These are phyloP conservation scores for Chromobotia macracanthus DNA, from an alignment of 2,797 vertebrate species.

Conservation along the genomic window DNA sequence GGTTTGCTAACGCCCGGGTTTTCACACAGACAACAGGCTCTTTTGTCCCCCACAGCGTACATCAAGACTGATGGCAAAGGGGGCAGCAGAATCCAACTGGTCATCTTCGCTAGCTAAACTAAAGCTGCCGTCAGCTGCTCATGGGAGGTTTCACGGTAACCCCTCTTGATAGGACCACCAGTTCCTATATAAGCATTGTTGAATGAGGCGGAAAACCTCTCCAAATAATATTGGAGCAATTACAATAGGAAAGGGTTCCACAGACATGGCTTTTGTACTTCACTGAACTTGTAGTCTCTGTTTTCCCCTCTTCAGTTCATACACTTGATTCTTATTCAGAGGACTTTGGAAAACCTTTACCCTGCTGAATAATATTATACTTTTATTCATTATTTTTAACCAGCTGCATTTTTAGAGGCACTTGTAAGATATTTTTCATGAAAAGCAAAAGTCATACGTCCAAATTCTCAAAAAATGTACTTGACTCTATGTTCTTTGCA, in stretches of 20 bases:
- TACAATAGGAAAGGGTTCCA: slow-evolving; percentile 29
- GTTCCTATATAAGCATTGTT: slow-evolving; percentile 39
- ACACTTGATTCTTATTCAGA: neutral
- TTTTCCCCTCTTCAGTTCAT: neutral
- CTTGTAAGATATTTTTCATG: neutral
- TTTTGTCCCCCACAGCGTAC: neutral
- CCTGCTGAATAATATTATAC: neutral
- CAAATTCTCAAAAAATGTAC: no score
- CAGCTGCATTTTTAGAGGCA: slow-evolving; percentile 4
- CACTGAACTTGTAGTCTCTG: neutral
- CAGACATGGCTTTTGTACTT: neutral
- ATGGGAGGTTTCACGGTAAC: slow-evolving; percentile 38
- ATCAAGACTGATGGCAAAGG: neutral
- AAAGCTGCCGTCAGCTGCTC: slow-evolving; percentile 49
- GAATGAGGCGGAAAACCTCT: slow-evolving; percentile 26
- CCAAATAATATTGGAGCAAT: slow-evolving; percentile 41
- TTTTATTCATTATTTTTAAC: slow-evolving; percentile 29
- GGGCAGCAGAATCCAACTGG: neutral
- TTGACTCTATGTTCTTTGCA: no score
- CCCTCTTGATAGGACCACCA: slow-evolving; percentile 39
- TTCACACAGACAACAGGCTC: slow-evolving; percentile 24
- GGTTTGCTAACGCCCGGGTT: slow-evolving; percentile 9
- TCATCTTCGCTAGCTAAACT: slow-evolving; percentile 36
- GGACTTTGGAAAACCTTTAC: neutral
- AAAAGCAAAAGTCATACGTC: no score